Base-by-base conservation (phyloP, 92 coral and sea anemone genomes). In the Epizoanthus ramosus region DNA sequence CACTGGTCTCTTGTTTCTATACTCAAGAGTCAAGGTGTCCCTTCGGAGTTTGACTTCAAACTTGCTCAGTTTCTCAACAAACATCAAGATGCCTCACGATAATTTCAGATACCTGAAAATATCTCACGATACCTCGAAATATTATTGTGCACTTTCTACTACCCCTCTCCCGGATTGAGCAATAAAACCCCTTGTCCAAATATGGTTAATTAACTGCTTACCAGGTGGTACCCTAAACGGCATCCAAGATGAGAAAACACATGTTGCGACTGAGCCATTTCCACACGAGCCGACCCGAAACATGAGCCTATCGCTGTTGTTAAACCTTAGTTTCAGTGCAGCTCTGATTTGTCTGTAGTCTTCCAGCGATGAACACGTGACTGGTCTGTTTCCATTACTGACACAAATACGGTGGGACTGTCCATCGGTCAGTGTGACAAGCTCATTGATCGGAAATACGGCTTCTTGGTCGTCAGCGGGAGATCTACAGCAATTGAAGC, bases 221-320 rank as follows among this genome's bases (percentile, higher is more conserved):
- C 79, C 35, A 12, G 64, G 79, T 21, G 79, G 79, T 8, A 54
- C 65, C n/a, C 35, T 74, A 28, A 74, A 74, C 6, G 15, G 33
- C n/a, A 4, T 23, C 79, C 50, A 54, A 56, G 13, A 22, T 22
- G 79, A 28, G 23, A 74, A 74, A 12, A 54, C 64, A 43, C 79
- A 74, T 12, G 79, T 15, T 41, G 13, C 47, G 8, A 24, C 1
- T 24, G 4, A 6, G 17, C 17, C 18, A 5, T 56, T 52, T 43
- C 64, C 21, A 43, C 79, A 74, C 12, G 79, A 74, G 3, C 79
- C 79, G 24, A 74, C 47, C 1, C 79, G 79, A 24, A 74, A 74
- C 25, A 6, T 23, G 6, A 74, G 24, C 3, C 17, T 3, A 33
- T 74, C 79, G 25, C 17, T 56, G 25, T 25, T 24, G 64, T 15